Base-by-base conservation (phyloP, 2,113 vertebrate genomes). In the Prietella phreatophila region DNA sequence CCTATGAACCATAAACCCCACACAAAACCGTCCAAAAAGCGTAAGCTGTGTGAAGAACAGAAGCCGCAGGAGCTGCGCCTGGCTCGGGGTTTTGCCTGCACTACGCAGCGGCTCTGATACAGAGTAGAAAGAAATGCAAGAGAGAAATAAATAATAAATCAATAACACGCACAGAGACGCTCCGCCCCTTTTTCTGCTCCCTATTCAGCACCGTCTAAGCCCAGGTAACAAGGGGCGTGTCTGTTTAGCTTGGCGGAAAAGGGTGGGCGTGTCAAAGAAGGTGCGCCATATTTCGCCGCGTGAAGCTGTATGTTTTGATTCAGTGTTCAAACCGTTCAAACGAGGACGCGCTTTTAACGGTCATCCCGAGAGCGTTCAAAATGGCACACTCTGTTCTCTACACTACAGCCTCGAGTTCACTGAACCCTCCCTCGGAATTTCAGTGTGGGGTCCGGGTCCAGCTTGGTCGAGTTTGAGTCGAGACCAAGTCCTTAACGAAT, bases 91-190 rank as follows among this genome's bases (percentile, higher is more conserved):
- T 90, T 88, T 11, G 33, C 60, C 89, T 76, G 78, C 73, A 90
- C 79, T 58, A 85, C 87, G 90, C 91, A 92, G 89, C 90, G 87
- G 87, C 90, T 39, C 56, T 89, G 92, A 91, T 89, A 92, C 91
- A 88, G 90, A 86, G 80, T 83, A 61, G 47, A 55, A 83, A 17
- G 65, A 83, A 86, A 90, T 61, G 88, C 4, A 25, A 5, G 0
- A 80, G 55, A 53, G 0, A n/a, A 15, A 53, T 1, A 56, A 56
- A 53, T 53, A n/a, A 78, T n/a, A 79, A 17, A 79, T 55, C 6
- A 53, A 79, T 55, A 55, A 84, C 39, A 80, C 83, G 83, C 73
- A 67, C 33, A 63, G 27, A 56, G 47, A 90, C 47, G 63, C 88
- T 90, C 93, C 85, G 47, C 89, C 71, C 33, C 71, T 76, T 85